Evolutionary conservation across 2,113 vertebrate genomes (phyloP), one percentile per base, ranked within the genome.

Genomic region (Mesitornis unicolor): DNA sequence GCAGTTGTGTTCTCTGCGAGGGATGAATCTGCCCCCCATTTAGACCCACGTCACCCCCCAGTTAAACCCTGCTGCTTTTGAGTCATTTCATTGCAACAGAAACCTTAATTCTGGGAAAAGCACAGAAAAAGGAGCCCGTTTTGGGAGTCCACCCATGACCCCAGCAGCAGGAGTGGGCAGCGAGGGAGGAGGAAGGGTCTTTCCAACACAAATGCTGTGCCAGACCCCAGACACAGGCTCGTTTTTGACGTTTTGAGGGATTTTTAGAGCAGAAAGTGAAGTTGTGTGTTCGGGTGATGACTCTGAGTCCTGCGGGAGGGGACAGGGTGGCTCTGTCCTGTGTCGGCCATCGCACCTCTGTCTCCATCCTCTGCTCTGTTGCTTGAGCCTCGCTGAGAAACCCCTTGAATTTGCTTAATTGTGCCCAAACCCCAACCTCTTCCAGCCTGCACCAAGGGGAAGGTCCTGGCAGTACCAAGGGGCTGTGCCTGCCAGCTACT

Each of bases 201-300:
- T 35, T 5, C 12, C 33, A 1, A 2, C 5, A 3, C 36, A 13
- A 47, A 24, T 2, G 3, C 24, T 0, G 0, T 5, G 21, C 26
- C 7, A 9, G 43, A 57, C 10, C 50, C 33, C 56, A 4, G 61
- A 28, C 31, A 31, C 11, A 1, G 1, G 36, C n/a, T 33, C 2
- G 14, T 1, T 11, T 21, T 31, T 5, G 42, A n/a, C 1, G 2
- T 28, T 10, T 6, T 0, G 33, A 33, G 71, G 20, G 36, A 12
- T 21, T 6, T 19, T 13, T 7, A 9, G 48, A 10, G 8, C 51
- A 51, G 54, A 4, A 7, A 48, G 28, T 54, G 1, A 31, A 70
- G 42, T 20, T 35, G 1, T 45, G 38, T 40, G 4, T 35, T 15
- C 1, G 0, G 18, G 63, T 42, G 68, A n/a, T 7, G 35, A 15